Evolutionary conservation across 2,888 invertebrate genomes (phyloP), one percentile per base, ranked within the genome.

Genomic region (Idaea aversata): DNA sequence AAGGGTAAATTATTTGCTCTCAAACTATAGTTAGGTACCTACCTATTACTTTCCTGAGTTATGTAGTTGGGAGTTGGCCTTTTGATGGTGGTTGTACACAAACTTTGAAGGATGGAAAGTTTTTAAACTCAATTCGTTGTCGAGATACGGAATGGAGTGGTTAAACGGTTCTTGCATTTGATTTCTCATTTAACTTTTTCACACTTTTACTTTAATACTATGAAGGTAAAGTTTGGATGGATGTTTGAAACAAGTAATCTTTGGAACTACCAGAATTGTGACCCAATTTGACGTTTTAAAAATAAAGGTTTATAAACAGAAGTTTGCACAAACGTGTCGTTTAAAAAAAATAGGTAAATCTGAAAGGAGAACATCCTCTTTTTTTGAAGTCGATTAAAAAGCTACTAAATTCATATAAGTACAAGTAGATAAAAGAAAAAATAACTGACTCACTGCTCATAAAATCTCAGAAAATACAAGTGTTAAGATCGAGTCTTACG

Each of bases 161-260:
- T 47, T 47, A 47, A 47, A 47, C 47, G 47, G 47, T 47, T 47
- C 47, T 47, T 47, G 47, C 47, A 47, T 47, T 47, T 47, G 47
- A 47, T 47, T 47, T 47, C 47, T 47, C 47, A 47, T 47, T 47
- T 47, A 47, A 47, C 47, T 47, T 47, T 47, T 47, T 47, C 47
- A 47, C 47, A 47, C 47, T 47, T 47, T 47, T 47, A 47, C 47
- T 47, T 47, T 47, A 13, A 47, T 47, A 13, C 13, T 13, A 47
- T 47, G 47, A 7, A 47, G 47, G 47, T 47, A 47, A 47, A 47
- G 47, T 47, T 47, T 47, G 47, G 47, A 47, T 47, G 6, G 47
- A 47, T 47, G 13, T 13, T 47, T 47, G 7, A 10, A 13, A 47
- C 0, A 47, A 47, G 3, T 7, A 4, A 10, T 13, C 13, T 47